Evolutionary conservation across 2,113 vertebrate species (phyloP).

Genomic region (Caranx ignobilis): DNA sequence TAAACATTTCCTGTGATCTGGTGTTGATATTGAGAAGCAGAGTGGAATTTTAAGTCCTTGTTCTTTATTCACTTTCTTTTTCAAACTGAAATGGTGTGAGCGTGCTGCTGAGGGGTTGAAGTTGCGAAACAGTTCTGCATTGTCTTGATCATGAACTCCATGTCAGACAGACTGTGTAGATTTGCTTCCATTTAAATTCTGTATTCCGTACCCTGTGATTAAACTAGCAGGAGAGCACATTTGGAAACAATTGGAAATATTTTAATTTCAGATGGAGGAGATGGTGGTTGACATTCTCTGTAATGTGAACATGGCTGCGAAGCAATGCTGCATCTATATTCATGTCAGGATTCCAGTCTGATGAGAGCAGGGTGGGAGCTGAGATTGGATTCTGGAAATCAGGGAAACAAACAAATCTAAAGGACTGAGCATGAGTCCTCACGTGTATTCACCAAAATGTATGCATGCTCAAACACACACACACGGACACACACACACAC

Average conservation of each 20-base stretch:
- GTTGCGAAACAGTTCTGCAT: background rate
- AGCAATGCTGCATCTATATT: slow-evolving; percentile 39
- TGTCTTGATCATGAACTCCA: background rate
- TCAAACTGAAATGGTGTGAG: background rate
- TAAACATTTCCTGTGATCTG: slow-evolving; percentile 1
- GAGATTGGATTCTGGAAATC: slow-evolving; percentile 42
- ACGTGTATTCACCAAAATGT: slow-evolving; percentile 18
- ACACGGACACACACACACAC: slow-evolving; percentile 23
- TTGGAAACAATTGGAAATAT: slow-evolving; percentile 7
- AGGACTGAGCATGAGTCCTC: background rate
- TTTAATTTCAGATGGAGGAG: slow-evolving; percentile 12
- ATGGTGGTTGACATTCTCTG: slow-evolving; percentile 5
- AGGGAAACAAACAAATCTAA: slow-evolving; percentile 47
- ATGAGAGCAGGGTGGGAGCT: slow-evolving; percentile 23
- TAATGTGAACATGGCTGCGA: background rate
- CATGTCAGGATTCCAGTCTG: slow-evolving; percentile 35
- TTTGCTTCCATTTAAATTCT: background rate
- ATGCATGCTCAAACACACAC: slow-evolving; percentile 5
- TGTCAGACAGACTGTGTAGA: background rate
- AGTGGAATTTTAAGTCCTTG: background rate
- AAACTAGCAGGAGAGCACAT: background rate
- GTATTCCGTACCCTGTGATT: background rate
- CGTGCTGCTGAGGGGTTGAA: no score
- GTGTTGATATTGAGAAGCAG: background rate
- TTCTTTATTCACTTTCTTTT: background rate